phyloP scores from a whole-genome alignment of 2,113 vertebrate species.

The Sander vitreus region DNA sequence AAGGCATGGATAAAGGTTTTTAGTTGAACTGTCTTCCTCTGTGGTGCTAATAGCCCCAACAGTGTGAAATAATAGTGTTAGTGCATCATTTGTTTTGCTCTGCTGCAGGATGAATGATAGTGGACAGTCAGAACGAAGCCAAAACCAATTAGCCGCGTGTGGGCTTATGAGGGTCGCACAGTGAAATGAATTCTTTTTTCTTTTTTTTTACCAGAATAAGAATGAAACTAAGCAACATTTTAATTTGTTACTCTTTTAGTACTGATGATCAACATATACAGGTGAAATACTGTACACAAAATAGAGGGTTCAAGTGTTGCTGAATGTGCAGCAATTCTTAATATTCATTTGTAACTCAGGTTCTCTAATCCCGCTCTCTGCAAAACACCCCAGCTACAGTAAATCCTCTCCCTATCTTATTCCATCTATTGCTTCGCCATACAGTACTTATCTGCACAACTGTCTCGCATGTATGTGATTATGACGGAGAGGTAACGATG shows the following conservation, averaged over 20 bases:
- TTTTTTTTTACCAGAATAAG: background rate
- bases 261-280: background rate
- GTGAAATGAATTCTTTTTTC: background rate
- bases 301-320: background rate
- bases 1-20: background rate
- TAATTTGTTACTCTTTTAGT: background rate
- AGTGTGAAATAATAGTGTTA: constrained; percentile 45
- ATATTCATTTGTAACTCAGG: constrained; percentile 1
- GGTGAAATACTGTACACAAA: background rate
- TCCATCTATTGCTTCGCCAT: constrained; percentile 48
- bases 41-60: constrained; percentile 16
- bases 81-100: constrained; percentile 56
- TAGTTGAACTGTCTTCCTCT: constrained; percentile 21
- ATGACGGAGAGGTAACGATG: constrained; percentile 53
- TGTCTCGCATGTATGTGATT: constrained; percentile 48
- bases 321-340: constrained; percentile 15
- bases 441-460: constrained; percentile 43
- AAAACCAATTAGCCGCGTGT: constrained; percentile 43
- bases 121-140: constrained; percentile 29
- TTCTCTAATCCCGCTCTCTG: constrained; percentile 23
- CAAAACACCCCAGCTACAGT: constrained; percentile 24
- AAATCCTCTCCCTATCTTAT: constrained; percentile 51
- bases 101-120: constrained; percentile 53
- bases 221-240: background rate
- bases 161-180: constrained; percentile 11